Evolutionary conservation across 2,113 vertebrate genomes (phyloP).

Genomic region (Anguilla japonica): DNA sequence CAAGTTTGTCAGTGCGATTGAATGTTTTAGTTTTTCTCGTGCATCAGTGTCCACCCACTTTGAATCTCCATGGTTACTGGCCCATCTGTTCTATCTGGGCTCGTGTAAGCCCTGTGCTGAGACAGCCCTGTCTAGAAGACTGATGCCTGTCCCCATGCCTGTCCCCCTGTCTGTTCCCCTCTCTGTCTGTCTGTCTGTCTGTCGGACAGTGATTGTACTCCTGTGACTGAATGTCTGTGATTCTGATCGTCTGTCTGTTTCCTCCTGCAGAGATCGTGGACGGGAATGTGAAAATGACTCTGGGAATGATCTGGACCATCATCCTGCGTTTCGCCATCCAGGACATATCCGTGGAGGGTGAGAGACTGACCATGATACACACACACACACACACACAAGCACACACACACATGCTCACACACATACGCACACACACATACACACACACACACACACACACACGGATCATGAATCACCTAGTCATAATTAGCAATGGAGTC

Average conservation of each 20-base stretch:
- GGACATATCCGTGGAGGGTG: constrained; percentile 90
- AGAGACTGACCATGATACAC: constrained; percentile 29
- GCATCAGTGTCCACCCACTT: neutral
- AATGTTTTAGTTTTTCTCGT: too few relatives aligned
- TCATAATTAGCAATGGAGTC: neutral
- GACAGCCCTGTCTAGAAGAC: too few relatives aligned
- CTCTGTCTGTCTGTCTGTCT: constrained; percentile 18
- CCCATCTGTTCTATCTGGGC: too few relatives aligned
- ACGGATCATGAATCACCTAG: neutral
- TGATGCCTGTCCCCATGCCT: neutral
- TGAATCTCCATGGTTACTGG: too few relatives aligned
- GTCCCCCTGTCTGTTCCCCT: neutral
- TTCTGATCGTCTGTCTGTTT: neutral
- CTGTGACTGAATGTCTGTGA: neutral
- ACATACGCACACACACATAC: neutral
- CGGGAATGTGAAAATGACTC: constrained; percentile 89
- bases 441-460: neutral
- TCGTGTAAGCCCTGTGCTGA: too few relatives aligned
- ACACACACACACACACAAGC: neutral
- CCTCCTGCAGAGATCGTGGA: constrained; percentile 80
- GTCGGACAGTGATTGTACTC: too few relatives aligned
- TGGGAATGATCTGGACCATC: constrained; percentile 95
- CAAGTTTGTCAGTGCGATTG: neutral
- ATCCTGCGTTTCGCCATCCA: constrained; percentile 90
- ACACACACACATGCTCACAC: neutral